Percentiles rank a stretch among this genome's conserved stretches.
These are phyloP conservation scores for Sebastes kiyomatsui DNA, from an alignment of 2,797 vertebrate species.

Conservation along the genomic window DNA sequence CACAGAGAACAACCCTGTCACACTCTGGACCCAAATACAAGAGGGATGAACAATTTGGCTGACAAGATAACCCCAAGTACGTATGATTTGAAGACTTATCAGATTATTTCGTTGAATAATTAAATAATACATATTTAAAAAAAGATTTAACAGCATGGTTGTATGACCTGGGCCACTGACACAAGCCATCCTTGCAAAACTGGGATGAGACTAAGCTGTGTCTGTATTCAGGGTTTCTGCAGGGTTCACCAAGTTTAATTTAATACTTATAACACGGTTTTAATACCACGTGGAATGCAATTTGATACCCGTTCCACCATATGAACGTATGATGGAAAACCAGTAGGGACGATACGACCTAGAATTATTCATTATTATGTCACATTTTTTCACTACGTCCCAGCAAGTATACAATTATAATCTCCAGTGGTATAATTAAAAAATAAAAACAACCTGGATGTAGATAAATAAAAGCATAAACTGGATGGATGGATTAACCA, in stretches of 20 bases:
- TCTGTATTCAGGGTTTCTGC: neutral
- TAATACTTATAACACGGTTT: neutral
- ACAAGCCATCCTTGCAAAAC: neutral
- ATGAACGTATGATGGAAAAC: too few relatives aligned
- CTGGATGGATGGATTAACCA: neutral
- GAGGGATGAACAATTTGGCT: neutral
- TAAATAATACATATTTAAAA: neutral
- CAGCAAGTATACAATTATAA: neutral
- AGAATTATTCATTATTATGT: neutral
- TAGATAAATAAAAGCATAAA: neutral
- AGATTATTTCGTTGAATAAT: neutral
- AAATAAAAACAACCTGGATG: neutral
- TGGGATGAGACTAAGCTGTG: neutral
- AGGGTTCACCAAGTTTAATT: neutral
- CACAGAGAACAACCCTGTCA: neutral
- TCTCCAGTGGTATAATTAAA: neutral
- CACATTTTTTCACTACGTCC: neutral
- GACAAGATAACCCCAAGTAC: neutral
- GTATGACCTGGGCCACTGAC: neutral
- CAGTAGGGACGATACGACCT: too few relatives aligned
- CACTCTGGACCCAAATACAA: neutral
- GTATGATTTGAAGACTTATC: neutral
- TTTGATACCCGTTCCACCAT: too few relatives aligned
- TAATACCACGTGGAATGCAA: neutral
- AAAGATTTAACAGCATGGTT: neutral